These are phyloP conservation scores for Anser brachyrhynchus DNA, from an alignment of 2,113 vertebrate species.

Conservation along the genomic window DNA sequence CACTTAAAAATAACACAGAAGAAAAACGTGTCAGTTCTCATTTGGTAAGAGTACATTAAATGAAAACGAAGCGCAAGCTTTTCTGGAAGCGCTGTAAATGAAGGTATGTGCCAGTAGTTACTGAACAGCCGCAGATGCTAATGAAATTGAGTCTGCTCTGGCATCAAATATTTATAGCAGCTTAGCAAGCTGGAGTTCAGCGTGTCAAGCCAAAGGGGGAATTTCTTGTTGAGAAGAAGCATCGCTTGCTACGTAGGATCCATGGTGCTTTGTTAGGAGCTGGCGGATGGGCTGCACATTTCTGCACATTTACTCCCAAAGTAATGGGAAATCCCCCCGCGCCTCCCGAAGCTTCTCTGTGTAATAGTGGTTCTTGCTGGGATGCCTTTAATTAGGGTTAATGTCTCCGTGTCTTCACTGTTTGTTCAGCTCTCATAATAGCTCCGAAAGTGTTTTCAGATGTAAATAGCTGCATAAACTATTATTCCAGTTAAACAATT, in stretches of 20 bases:
- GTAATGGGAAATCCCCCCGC: background rate
- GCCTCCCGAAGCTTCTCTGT: background rate
- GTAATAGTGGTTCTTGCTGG: rapidly evolving
- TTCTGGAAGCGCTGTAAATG: background rate
- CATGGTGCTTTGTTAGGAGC: rapidly evolving
- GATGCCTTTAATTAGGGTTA: background rate
- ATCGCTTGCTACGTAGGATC: rapidly evolving
- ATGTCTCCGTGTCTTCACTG: background rate
- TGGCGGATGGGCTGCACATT: background rate
- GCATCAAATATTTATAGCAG: background rate
- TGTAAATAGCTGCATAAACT: background rate
- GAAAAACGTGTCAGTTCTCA: background rate
- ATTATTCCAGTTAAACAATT: background rate
- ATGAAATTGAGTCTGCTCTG: background rate
- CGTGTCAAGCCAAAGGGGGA: background rate
- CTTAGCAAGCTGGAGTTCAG: background rate
- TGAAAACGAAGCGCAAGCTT: background rate
- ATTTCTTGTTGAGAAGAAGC: background rate
- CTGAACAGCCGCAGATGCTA: background rate
- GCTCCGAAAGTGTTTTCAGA: background rate
- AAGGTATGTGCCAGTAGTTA: background rate
- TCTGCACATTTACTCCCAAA: rapidly evolving
- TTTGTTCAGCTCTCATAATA: background rate
- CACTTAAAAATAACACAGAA: background rate
- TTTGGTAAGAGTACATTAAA: background rate